Conservation (phyloP, 2,113 vertebrate genomes). For the Chlamydotis undulata region DNA sequence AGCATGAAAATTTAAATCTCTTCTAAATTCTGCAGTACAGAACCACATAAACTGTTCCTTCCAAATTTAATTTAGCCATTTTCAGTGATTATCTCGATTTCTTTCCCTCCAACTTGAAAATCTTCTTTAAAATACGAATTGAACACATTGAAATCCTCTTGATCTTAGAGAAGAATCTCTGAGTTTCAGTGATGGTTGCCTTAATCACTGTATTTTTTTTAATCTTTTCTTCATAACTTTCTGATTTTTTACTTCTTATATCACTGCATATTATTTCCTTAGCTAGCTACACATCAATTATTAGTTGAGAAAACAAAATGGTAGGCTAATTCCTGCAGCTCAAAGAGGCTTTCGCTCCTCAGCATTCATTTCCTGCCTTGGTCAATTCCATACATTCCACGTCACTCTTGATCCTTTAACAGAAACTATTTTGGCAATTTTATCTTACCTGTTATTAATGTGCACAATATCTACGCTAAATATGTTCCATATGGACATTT, state of each 20-base stretch:
- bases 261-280: background rate
- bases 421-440: background rate
- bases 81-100: background rate
- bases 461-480: background rate
- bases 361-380: background rate
- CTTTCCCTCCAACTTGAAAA: background rate
- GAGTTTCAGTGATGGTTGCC: background rate
- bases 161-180: background rate
- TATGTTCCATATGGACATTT: background rate
- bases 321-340: background rate
- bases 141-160: background rate
- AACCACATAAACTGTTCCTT: background rate
- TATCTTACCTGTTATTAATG: background rate
- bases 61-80: background rate
- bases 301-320: background rate
- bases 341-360: background rate
- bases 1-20: background rate
- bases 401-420: background rate
- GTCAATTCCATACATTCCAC: background rate
- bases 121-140: background rate
- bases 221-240: background rate
- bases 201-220: background rate
- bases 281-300: background rate
- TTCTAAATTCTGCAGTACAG: background rate
- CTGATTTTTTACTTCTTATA: background rate